A percentile compares a stretch with the other conserved stretches of the same genome.
Conservation (phyloP, 2,888 invertebrate genomes). For the Andrena praecox region DNA sequence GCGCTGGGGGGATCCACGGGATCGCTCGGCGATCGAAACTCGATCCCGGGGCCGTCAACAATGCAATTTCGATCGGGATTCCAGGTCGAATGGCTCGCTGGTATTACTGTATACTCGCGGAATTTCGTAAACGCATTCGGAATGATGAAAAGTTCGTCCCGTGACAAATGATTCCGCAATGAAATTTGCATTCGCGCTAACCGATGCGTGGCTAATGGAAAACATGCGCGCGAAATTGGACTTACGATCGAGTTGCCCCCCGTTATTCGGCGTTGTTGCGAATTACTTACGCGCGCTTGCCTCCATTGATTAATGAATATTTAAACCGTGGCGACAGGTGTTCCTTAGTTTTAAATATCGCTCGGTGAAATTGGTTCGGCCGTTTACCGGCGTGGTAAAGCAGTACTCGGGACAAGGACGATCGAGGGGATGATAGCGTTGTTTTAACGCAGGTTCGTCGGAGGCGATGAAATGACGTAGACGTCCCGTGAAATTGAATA, state of each 20-base stretch:
- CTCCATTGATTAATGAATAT: conserved; percentile 17
- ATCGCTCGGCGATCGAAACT: neutral
- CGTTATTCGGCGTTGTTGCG: conserved; percentile 20
- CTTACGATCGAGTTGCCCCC: conserved; percentile 43
- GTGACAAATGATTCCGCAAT: conserved; percentile 47
- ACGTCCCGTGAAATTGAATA: conserved; percentile 78
- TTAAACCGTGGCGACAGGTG: neutral
- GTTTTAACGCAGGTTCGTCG: neutral
- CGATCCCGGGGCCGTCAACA: conserved; percentile 34
- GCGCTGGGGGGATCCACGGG: neutral
- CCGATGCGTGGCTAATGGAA: conserved; percentile 48
- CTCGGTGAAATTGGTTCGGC: neutral
- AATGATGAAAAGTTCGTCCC: conserved; percentile 55
- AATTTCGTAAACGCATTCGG: conserved; percentile 35
- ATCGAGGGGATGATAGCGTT: neutral
- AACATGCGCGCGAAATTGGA: conserved; percentile 48
- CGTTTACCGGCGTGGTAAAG: neutral
- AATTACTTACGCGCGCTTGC: conserved; percentile 36
- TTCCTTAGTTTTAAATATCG: neutral
- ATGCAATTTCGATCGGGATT: conserved; percentile 37
- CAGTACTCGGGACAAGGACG: no score
- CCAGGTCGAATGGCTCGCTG: conserved; percentile 4
- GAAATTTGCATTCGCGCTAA: conserved; percentile 56
- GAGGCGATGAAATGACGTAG: conserved; percentile 53
- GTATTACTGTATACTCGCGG: neutral